Evolutionary conservation across 2,888 invertebrate genomes (phyloP), one percentile per base, ranked within the genome.

Genomic region (Melanchra persicariae): DNA sequence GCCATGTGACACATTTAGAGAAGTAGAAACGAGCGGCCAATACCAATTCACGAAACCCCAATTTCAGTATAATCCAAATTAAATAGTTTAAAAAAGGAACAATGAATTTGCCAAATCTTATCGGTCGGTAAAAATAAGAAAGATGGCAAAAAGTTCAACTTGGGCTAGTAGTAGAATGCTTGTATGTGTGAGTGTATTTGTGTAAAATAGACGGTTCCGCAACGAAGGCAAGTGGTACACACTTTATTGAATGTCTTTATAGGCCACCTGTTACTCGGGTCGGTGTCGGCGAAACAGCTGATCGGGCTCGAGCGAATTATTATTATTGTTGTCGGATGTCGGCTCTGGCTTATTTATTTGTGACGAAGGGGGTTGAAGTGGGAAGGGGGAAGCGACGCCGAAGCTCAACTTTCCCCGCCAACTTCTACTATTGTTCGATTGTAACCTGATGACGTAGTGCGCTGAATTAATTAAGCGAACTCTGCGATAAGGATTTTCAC

Each of bases 221-320:
- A 93, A 88, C 93, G 92, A 93, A 94, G 93, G 94, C 94, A 94
- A 95, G 93, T 93, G 93, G 93, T 93, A 93, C 93, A 95, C 92
- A 95, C 92, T 96, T 96, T 95, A 96, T 95, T 94, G 95, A 95
- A 95, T 95, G 95, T 95, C 96, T 96, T 96, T 96, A 96, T 95
- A 94, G 95, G 93, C 96, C 96, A 96, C 96, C 96, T 96, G 96
- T 96, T 96, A 95, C 94, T 92, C 92, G 94, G 94, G 93, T 94
- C 95, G 93, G 94, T 94, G 94, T 92, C 92, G 94, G 91, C 91
- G 87, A 91, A 95, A 94, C 96, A 96, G 96, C 96, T 96, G 96
- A 96, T 95, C 93, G 93, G 89, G 91, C 92, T 92, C 93, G 90
- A 90, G 89, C 93, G 92, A 95, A 95, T 95, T 95, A 96, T 95